Base-by-base conservation (phyloP, 1,140 invertebrate species). In the Elymnias hypermnestra region DNA sequence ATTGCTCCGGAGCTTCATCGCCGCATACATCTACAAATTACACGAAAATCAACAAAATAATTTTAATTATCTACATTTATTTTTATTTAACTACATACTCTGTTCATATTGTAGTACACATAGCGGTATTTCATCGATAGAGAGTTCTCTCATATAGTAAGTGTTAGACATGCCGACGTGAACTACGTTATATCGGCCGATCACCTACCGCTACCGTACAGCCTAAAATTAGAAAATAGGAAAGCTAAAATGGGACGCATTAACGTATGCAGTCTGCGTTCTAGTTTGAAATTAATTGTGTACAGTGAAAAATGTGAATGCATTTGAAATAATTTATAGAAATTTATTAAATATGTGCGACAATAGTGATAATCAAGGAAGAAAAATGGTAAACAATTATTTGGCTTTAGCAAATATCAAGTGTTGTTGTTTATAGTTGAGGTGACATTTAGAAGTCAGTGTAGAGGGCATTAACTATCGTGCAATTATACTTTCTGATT, bases 211-310 rank as follows among this genome's bases (percentile, higher is more conserved):
- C 33, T 35, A 38, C 33, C 19, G 47, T 57, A 45, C 39, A n/a
- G 51, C 40, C 71, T 84, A 84, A 62, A 73, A 64, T 73, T 83
- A 84, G 77, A 78, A 69, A 74, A 68, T 78, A 66, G 72, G 54
- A 70, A 63, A 75, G 41, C 64, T 74, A 72, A 69, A 71, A 70
- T 72, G 60, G 64, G 57, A 57, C 41, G 50, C 46, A 42, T 53
- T 28, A 36, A 33, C 21, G 46, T 40, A 50, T 58, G 43, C 53
- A 62, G 40, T 63, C 53, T 44, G 54, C 55, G 51, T 37, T 55
- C 35, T 53, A 47, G 22, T 47, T 45, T 46, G 15, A 22, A 31
- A 19, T 41, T 26, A 8, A 36, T 29, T 49, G 22, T 29, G 39
- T 41, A 28, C 41, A 28, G 4, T 4, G 35, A n/a, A 40, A 23